phyloP scores from a whole-genome alignment of 2,797 vertebrate species.

The Xiphorhynchus erythropygius region DNA sequence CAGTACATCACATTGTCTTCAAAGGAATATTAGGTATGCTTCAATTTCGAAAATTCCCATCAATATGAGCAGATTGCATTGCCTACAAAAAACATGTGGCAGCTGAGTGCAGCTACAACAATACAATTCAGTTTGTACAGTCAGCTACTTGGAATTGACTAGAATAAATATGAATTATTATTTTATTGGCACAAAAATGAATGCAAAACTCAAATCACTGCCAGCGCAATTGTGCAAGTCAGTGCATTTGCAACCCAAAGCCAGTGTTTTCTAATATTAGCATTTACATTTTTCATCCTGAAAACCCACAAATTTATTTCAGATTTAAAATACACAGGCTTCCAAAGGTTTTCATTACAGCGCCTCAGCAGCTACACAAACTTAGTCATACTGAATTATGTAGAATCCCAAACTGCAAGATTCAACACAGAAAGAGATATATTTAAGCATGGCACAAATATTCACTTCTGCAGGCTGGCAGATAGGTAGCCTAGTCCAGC shows the following conservation, averaged over 20 bases:
- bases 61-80: not conserved
- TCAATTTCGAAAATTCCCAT: not conserved
- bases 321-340: not conserved
- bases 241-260: not conserved
- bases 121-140: not conserved
- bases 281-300: not conserved
- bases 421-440: not conserved
- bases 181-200: not conserved
- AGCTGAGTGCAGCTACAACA: not conserved
- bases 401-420: not conserved
- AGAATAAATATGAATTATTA: constrained; percentile 15
- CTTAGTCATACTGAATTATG: not conserved
- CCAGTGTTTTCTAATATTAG: not conserved
- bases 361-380: not conserved
- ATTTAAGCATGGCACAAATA: not conserved
- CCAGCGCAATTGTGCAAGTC: not conserved
- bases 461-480: not conserved
- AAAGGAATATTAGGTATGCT: not conserved
- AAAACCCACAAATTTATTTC: not conserved
- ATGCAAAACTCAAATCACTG: not conserved
- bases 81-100: not conserved
- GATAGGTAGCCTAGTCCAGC: not conserved
- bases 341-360: not conserved
- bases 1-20: not conserved
- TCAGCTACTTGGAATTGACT: not conserved